phyloP scores from a whole-genome alignment of 1,140 invertebrate species.

The Drosophila lacteicornis region DNA sequence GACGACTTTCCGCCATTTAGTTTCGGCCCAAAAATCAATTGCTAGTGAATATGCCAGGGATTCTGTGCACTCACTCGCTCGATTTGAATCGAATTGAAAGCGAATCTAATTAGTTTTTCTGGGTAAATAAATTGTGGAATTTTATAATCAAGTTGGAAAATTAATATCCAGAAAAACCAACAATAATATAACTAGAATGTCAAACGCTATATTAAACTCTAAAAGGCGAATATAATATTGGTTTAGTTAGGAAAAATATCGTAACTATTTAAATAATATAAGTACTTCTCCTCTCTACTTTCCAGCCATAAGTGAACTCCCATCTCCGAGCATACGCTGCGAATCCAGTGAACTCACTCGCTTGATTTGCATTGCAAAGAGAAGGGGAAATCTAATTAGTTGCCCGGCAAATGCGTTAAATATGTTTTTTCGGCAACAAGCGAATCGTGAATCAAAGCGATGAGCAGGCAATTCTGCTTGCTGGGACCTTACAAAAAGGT shows the following conservation, averaged over 20 bases:
- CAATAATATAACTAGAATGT: too few relatives aligned
- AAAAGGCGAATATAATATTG: too few relatives aligned
- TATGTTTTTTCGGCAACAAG: conserved; percentile 38
- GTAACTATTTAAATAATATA: neutral
- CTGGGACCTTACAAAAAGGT: conserved; percentile 13
- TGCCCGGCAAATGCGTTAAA: conserved; percentile 55
- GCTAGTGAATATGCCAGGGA: conserved; percentile 31
- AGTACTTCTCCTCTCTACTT: conserved; percentile 19
- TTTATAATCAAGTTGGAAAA: too few relatives aligned
- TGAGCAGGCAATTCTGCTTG: conserved; percentile 11
- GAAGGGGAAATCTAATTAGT: conserved; percentile 55
- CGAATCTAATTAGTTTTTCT: conserved; percentile 44
- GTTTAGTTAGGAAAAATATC: too few relatives aligned
- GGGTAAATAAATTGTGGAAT: neutral
- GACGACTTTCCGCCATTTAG: conserved; percentile 51
- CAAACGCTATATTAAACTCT: too few relatives aligned
- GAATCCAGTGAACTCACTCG: conserved; percentile 29
- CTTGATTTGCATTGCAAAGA: conserved; percentile 36
- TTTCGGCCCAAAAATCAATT: conserved; percentile 70
- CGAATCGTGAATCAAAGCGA: conserved; percentile 16
- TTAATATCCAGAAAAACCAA: too few relatives aligned
- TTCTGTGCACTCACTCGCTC: conserved; percentile 39
- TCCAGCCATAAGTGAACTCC: conserved; percentile 31
- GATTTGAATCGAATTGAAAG: conserved; percentile 31
- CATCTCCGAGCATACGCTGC: conserved; percentile 19